Percentiles rank a stretch among this genome's conserved stretches.
phyloP scores from a whole-genome alignment of 92 coral and sea anemone species.

The Hydrozoanthus gracilis region DNA sequence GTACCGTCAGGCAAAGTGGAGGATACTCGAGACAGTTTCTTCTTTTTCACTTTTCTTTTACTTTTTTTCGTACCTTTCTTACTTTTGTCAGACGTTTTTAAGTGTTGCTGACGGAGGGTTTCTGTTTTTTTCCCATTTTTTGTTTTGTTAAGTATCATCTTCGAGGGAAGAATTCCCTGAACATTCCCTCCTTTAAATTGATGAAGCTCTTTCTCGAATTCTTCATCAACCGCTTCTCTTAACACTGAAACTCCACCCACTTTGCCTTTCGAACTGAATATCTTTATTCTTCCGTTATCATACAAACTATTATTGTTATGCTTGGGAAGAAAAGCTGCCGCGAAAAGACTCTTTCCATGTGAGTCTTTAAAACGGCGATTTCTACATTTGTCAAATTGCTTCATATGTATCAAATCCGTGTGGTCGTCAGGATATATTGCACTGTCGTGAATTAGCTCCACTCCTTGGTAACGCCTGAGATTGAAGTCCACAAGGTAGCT shows the following conservation, averaged over 20 bases:
- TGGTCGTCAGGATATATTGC: conserved; percentile 89
- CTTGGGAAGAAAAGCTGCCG: conserved; percentile 28
- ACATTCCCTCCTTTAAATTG: conserved; percentile 34
- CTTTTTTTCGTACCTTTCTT: conserved; percentile 15
- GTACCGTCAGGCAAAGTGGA: neutral
- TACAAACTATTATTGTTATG: conserved; percentile 60
- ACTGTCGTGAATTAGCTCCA: conserved; percentile 86
- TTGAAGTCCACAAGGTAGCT: conserved; percentile 90
- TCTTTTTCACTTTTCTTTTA: neutral
- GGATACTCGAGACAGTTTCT: neutral
- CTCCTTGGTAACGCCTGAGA: conserved; percentile 90
- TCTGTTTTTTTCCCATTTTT: neutral
- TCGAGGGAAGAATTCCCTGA: neutral
- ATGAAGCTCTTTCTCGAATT: conserved; percentile 25
- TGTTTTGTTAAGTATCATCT: neutral
- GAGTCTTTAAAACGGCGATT: conserved; percentile 74
- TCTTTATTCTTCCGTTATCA: conserved; percentile 67
- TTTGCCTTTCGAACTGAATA: conserved; percentile 54
- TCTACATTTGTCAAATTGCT: conserved; percentile 71
- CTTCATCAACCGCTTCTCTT: conserved; percentile 28
- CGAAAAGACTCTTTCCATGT: conserved; percentile 68
- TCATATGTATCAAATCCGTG: conserved; percentile 84
- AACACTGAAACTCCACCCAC: conserved; percentile 12
- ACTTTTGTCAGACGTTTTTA: neutral
- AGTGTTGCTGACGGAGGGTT: neutral